Base-by-base conservation (phyloP, 1,140 invertebrate species). In the Halyomorpha halys region DNA sequence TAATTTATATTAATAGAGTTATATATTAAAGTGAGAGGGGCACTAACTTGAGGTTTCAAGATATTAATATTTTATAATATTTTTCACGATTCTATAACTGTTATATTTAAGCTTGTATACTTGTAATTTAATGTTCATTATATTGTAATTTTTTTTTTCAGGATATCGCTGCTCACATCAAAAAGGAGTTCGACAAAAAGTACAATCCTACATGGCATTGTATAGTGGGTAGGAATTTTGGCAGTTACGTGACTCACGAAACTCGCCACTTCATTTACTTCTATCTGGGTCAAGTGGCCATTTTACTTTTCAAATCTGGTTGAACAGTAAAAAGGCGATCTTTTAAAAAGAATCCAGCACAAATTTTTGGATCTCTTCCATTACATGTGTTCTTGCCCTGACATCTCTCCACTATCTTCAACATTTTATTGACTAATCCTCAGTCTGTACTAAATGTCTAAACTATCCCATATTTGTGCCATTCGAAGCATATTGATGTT, bases 161-260 rank as follows among this genome's bases (percentile, higher is more conserved):
- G 85, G 94, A 97, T 74, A 97, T 97, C 72, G 94, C 94, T n/a
- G 93, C 93, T 47, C 96, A 86, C 75, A 96, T 97, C 74, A 97
- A 97, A 78, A 97, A 97, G 77, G 94, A 97, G 76, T 97, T 97
- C 75, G 94, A 97, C 81, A 95, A 95, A 80, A 97, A 97, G 76
- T 96, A 93, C 82, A 94, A 94, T 75, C 92, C 94, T 14, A 97
- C 93, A 69, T 97, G 93, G 92, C 91, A 94, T 75, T 93, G 90
- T 77, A 94, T 95, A 72, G 91, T 95, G 63, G 92, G 91, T 18
- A 82, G 91, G 66, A 94, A 94, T 77, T 95, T 94, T 72, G 91
- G 92, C 64, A 92, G 89, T 70, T 95, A 94, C 74, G 91, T 97
- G 62, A 96, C 93, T 56, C 94, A 97, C 72, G 93, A 97, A 80